Conservation (phyloP, 2,797 vertebrate genomes). For the Dermochelys coriacea region DNA sequence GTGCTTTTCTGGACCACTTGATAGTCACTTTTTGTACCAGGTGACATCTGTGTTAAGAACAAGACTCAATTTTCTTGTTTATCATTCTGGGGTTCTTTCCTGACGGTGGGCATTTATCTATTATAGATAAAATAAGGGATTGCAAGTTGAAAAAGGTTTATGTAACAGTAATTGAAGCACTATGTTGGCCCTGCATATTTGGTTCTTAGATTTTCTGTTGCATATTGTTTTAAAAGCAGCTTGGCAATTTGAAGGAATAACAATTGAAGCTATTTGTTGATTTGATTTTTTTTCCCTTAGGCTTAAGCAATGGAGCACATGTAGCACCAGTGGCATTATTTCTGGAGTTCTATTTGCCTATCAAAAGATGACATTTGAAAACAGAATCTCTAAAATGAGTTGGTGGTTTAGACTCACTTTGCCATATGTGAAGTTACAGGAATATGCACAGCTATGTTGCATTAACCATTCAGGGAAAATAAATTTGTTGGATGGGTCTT, state of each 20-base stretch:
- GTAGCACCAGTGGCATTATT: slow-evolving; percentile 33
- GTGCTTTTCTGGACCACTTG: slow-evolving; percentile 34
- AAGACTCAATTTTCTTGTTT: slow-evolving; percentile 58
- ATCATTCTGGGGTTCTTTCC: slow-evolving; percentile 35
- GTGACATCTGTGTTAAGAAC: slow-evolving; percentile 58
- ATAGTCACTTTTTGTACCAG: slow-evolving; percentile 25
- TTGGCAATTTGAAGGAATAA: slow-evolving; percentile 19
- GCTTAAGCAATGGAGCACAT: slow-evolving; percentile 15
- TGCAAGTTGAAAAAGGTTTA: slow-evolving; percentile 41
- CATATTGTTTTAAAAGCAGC: slow-evolving; percentile 44
- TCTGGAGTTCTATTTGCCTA: slow-evolving; percentile 28
- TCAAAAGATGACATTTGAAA: slow-evolving; percentile 58
- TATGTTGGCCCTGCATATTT: not conserved
- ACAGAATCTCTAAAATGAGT: slow-evolving; percentile 13
- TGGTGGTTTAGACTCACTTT: slow-evolving; percentile 21
- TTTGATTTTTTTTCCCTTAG: slow-evolving; percentile 19
- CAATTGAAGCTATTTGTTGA: slow-evolving; percentile 39
- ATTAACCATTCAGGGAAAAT: slow-evolving; percentile 25
- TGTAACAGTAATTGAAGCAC: slow-evolving; percentile 55
- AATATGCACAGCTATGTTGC: not conserved
- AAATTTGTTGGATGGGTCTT: not conserved
- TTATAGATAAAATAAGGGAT: slow-evolving; percentile 43
- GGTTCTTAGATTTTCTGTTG: not conserved
- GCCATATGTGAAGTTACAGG: slow-evolving; percentile 33
- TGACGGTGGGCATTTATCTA: slow-evolving; percentile 46